Conservation (phyloP, 2,797 vertebrate genomes). For the Odontamblyopus rebecca region DNA sequence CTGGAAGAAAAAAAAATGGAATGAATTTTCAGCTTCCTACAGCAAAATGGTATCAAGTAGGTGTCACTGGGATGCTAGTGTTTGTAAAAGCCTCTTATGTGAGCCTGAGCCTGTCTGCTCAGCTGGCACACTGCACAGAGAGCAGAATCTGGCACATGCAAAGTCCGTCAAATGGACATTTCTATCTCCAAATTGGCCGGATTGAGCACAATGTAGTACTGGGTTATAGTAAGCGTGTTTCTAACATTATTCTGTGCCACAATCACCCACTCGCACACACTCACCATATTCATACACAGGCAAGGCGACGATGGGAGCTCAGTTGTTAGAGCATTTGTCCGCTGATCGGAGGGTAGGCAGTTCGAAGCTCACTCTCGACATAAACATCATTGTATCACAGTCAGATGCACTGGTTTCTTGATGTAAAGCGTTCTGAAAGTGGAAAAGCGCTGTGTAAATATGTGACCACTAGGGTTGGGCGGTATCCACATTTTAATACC, state of each 20-base stretch:
- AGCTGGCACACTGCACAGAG: constrained; percentile 38
- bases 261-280: neutral
- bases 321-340: too few species aligned
- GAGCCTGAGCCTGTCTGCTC: constrained; percentile 26
- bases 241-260: neutral
- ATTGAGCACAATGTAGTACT: neutral
- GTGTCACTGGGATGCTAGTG: constrained; percentile 12
- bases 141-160: constrained; percentile 35
- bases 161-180: constrained; percentile 40
- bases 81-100: constrained; percentile 27
- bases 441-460: too few species aligned
- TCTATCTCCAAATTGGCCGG: constrained; percentile 23
- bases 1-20: too few species aligned
- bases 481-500: too few species aligned
- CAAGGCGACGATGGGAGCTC: too few species aligned
- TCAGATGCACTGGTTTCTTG: too few species aligned
- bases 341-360: too few species aligned
- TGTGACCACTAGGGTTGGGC: too few species aligned
- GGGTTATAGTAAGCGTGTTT: neutral
- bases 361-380: too few species aligned
- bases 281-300: neutral
- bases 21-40: neutral
- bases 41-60: neutral
- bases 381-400: too few species aligned
- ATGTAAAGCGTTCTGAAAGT: too few species aligned